Percentiles rank a stretch among this genome's conserved stretches.
Evolutionary conservation across 2,113 vertebrate species (phyloP).

Genomic region (Callorhinus ursinus): DNA sequence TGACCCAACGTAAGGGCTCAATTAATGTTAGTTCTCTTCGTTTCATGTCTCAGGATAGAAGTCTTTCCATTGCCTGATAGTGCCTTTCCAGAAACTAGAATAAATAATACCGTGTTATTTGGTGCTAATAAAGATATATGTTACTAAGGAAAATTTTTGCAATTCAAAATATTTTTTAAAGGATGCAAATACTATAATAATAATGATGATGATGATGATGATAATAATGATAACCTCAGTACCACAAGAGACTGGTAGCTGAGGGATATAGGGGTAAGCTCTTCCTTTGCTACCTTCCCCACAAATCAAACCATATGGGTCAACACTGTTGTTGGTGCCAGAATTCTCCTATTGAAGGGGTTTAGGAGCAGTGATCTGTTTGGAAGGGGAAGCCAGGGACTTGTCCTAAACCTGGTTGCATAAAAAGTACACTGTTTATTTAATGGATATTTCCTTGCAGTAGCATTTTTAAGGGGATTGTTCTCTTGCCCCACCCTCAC

Average conservation of each 20-base stretch:
- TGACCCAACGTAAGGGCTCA: not conserved
- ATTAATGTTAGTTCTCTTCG: not conserved
- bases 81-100: not conserved
- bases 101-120: not conserved
- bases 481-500: not conserved
- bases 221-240: not conserved
- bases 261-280: not conserved
- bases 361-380: not conserved
- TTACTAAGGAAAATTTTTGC: not conserved
- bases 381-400: not conserved
- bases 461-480: not conserved
- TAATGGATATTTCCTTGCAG: not conserved
- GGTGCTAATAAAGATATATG: not conserved
- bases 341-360: not conserved
- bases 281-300: not conserved
- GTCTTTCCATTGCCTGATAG: not conserved
- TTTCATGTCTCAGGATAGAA: not conserved
- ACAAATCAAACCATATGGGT: not conserved
- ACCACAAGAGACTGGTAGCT: not conserved
- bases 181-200: not conserved
- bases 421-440: not conserved
- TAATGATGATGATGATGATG: not conserved
- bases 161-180: slow-evolving; percentile 2
- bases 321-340: not conserved
- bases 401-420: not conserved